Evolutionary conservation across 2,888 invertebrate species (phyloP).

Genomic region (Resseliella maxima): DNA sequence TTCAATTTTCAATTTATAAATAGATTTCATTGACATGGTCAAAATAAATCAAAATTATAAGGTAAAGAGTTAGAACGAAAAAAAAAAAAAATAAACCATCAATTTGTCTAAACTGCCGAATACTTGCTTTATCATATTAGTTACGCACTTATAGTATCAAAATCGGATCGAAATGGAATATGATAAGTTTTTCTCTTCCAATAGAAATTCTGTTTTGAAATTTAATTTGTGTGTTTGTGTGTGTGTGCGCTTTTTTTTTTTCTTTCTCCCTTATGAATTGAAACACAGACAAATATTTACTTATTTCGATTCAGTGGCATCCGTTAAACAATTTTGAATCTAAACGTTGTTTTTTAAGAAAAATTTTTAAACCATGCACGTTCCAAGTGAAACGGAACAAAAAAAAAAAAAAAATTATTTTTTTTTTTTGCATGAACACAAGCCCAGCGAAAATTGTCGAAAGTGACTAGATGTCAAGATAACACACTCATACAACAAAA

Average conservation of each 20-base stretch:
- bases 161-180: neutral
- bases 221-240: no score
- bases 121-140: neutral
- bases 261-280: neutral
- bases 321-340: neutral
- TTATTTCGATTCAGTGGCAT: conserved; percentile 54
- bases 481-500: conserved; percentile 33
- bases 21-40: neutral
- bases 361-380: neutral
- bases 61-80: no score
- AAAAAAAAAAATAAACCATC: conserved; percentile 9
- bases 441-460: conserved; percentile 24
- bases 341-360: neutral
- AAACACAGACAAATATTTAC: conserved; percentile 55
- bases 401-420: no score
- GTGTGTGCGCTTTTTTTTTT: no score
- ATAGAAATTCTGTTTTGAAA: no score
- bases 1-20: neutral
- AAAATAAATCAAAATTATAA: neutral
- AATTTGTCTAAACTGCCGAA: neutral
- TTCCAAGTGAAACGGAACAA: neutral
- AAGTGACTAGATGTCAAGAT: conserved; percentile 52
- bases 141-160: neutral
- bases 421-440: conserved; percentile 26
- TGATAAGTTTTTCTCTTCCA: neutral